Base-by-base conservation (phyloP, 37 sponge, comb jelly and placozoan species). In the Geodia barretti region DNA sequence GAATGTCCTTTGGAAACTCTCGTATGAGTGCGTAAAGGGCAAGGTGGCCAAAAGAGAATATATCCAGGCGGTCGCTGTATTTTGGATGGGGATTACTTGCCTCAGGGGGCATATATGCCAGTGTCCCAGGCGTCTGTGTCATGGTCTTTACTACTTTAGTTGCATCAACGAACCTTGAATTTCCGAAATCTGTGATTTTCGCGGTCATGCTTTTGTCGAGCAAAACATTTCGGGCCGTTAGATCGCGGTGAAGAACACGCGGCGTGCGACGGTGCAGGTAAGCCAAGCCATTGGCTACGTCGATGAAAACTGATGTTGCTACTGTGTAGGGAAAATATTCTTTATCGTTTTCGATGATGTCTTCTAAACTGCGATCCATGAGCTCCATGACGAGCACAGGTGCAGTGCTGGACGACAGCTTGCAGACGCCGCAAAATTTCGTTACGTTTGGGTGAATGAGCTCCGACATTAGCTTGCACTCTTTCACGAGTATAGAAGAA, bases 211-310 rank as follows among this genome's bases (percentile, higher is more conserved):
- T 32, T 30, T 2, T 31, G 14, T 68, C 34, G 2, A 68, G 68
- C 29, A 68, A 30, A 4, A 68, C 68, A 5, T 68, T 68, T 5
- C 31, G 1, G 29, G 68, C 68, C 31, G 68, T 68, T 2, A 68
- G 68, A 33, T 68, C 68, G 20, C 68, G 68, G 34, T 68, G 68
- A 4, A 68, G 32, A n/a, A n/a, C n/a, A n/a, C n/a, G n/a, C n/a
- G n/a, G n/a, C n/a, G n/a, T n/a, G n/a, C n/a, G n/a, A n/a, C n/a
- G n/a, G n/a, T n/a, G n/a, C n/a, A n/a, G n/a, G n/a, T n/a, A n/a
- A n/a, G n/a, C n/a, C n/a, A n/a, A n/a, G n/a, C n/a, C n/a, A n/a
- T n/a, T n/a, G n/a, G n/a, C n/a, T n/a, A n/a, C n/a, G n/a, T n/a
- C n/a, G n/a, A n/a, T n/a, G n/a, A n/a, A n/a, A n/a, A n/a, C n/a